Evolutionary conservation across 2,797 vertebrate species (phyloP).

Genomic region (Cheirogaleus major): DNA sequence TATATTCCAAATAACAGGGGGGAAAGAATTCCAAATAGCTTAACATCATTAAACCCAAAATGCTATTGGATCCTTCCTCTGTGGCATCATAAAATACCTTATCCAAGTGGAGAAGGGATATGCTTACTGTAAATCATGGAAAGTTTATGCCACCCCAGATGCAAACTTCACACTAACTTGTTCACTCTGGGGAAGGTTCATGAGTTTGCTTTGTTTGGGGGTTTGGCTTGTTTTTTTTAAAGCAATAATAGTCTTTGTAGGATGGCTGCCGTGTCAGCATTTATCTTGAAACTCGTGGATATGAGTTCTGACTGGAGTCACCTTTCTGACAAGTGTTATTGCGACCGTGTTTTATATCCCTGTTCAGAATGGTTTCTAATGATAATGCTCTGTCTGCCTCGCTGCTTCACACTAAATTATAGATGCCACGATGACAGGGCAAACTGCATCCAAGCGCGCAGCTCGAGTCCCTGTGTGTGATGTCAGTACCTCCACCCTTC

Average conservation of each 20-base stretch:
- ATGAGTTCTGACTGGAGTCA: constrained; percentile 92
- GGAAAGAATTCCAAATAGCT: constrained; percentile 82
- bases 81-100: constrained; percentile 79
- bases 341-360: constrained; percentile 90
- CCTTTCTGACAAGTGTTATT: constrained; percentile 92
- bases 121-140: constrained; percentile 79
- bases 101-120: constrained; percentile 73
- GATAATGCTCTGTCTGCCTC: constrained; percentile 90
- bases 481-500: constrained; percentile 84
- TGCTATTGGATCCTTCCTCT: constrained; percentile 74
- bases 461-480: constrained; percentile 84
- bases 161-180: constrained; percentile 82
- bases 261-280: constrained; percentile 89
- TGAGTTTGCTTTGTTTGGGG: constrained; percentile 79
- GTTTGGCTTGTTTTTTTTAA: constrained; percentile 60
- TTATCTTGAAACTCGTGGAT: constrained; percentile 90
- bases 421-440: constrained; percentile 86
- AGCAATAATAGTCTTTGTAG: constrained; percentile 86
- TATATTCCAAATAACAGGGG: constrained; percentile 73
- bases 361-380: constrained; percentile 91
- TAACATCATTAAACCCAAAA: constrained; percentile 82
- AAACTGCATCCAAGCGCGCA: constrained; percentile 83
- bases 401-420: constrained; percentile 90
- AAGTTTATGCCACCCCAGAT: constrained; percentile 81
- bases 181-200: constrained; percentile 80